These are phyloP conservation scores for Eilema griseolum DNA, from an alignment of 2,888 invertebrate species.

Conservation along the genomic window DNA sequence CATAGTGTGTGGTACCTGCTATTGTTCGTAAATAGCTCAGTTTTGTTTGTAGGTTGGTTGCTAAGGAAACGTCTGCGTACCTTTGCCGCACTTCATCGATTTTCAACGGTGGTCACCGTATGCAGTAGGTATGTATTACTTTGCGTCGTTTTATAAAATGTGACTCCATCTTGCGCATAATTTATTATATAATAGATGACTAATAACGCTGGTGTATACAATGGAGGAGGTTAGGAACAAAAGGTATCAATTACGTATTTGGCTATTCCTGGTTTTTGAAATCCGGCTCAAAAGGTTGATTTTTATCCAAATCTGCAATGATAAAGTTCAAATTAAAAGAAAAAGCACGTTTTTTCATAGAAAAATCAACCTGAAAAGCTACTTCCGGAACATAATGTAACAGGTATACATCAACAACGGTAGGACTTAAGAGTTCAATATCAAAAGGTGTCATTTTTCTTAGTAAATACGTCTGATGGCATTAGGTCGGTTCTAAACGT, in stretches of 20 bases:
- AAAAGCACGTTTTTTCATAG: neutral
- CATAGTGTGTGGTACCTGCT: no score
- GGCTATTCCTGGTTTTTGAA: no score
- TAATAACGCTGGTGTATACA: no score
- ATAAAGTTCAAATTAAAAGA: neutral
- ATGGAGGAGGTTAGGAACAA: constrained; percentile 1
- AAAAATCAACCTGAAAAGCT: constrained; percentile 1
- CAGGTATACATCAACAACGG: neutral
- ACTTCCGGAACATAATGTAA: neutral
- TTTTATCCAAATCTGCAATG: neutral
- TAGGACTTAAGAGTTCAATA: neutral
- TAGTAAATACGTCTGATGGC: neutral
- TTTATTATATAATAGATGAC: no score
- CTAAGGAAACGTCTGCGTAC: neutral
- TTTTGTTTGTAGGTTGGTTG: constrained; percentile 13
- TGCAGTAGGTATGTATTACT: constrained; percentile 24
- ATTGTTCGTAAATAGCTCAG: neutral
- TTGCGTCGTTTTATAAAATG: neutral
- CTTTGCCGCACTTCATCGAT: constrained; percentile 7
- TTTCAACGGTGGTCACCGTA: constrained; percentile 21
- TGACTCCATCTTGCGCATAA: neutral
- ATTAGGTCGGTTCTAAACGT: neutral
- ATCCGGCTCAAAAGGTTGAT: no score
- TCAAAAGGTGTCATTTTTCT: neutral
- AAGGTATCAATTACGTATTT: neutral